These are phyloP conservation scores for Lamellibrachia luymesi DNA, from an alignment of 1,140 invertebrate genomes.

Conservation along the genomic window DNA sequence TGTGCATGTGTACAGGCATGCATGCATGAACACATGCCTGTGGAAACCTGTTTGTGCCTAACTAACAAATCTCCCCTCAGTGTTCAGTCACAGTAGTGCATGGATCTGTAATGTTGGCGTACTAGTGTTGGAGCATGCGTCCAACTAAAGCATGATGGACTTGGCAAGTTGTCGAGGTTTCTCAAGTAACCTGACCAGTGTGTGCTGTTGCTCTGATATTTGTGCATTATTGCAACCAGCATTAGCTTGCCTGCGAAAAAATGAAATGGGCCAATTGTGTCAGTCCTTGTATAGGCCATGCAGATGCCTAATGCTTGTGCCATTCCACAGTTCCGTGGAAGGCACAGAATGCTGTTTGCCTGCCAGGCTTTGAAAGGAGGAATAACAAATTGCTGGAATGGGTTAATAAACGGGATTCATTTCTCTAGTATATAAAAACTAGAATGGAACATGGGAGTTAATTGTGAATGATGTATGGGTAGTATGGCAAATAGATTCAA, in stretches of 20 bases:
- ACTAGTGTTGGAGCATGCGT: neutral
- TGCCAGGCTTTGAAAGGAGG: neutral
- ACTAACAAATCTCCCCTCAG: neutral
- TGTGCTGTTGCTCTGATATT: neutral
- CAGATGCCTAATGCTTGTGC: neutral
- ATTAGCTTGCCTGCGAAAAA: too few species aligned
- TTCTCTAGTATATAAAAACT: too few species aligned
- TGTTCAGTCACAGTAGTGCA: neutral
- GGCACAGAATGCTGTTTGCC: neutral
- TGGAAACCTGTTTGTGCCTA: neutral
- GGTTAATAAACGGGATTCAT: too few species aligned
- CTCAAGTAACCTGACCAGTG: neutral
- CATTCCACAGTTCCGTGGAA: neutral
- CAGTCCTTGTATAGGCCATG: neutral
- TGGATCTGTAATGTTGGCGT: neutral
- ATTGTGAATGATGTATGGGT: neutral
- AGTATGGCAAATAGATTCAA: neutral
- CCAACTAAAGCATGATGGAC: neutral
- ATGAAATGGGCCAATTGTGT: too few species aligned
- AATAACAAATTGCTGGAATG: neutral
- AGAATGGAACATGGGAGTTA: neutral
- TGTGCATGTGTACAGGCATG: too few species aligned
- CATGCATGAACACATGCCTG: too few species aligned
- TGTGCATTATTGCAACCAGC: too few species aligned
- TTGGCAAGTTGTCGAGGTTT: neutral